Evolutionary conservation across 2,797 vertebrate species (phyloP).

Genomic region (Masticophis lateralis): DNA sequence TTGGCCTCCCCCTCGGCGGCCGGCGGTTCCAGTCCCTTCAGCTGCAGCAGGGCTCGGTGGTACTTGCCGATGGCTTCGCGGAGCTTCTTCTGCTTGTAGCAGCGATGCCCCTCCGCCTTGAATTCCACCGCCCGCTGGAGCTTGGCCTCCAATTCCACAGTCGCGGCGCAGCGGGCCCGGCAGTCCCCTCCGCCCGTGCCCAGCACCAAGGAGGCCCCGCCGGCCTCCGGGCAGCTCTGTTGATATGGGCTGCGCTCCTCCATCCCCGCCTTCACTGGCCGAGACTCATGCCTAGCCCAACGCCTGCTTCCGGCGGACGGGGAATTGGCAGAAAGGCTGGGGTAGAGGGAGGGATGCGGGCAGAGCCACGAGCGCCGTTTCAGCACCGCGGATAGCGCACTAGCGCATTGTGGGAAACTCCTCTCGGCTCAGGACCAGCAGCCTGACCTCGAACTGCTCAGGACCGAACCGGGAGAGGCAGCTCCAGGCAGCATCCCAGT

Average conservation of each 20-base stretch:
- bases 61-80: conserved; percentile 93
- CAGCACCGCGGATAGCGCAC: conserved; percentile 25
- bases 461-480: conserved; percentile 46
- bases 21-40: conserved; percentile 76
- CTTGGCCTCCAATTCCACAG: conserved; percentile 80
- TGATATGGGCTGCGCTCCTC: conserved; percentile 76
- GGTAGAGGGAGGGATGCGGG: conserved; percentile 70
- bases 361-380: background rate
- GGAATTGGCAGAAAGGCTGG: conserved; percentile 72
- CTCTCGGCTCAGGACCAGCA: background rate
- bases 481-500: background rate
- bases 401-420: conserved; percentile 26
- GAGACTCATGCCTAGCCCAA: conserved; percentile 71
- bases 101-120: conserved; percentile 87
- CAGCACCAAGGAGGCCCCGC: conserved; percentile 68
- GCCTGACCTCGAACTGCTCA: conserved; percentile 11
- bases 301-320: conserved; percentile 70
- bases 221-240: conserved; percentile 17
- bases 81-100: conserved; percentile 94
- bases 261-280: conserved; percentile 72
- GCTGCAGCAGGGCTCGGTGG: conserved; percentile 88
- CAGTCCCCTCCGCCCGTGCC: background rate
- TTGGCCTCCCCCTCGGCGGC: conserved; percentile 9
- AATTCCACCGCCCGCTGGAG: conserved; percentile 89
- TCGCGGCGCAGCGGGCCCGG: conserved; percentile 56